phyloP scores from a whole-genome alignment of 1,140 invertebrate species.

The Drosophila kurseongensis region DNA sequence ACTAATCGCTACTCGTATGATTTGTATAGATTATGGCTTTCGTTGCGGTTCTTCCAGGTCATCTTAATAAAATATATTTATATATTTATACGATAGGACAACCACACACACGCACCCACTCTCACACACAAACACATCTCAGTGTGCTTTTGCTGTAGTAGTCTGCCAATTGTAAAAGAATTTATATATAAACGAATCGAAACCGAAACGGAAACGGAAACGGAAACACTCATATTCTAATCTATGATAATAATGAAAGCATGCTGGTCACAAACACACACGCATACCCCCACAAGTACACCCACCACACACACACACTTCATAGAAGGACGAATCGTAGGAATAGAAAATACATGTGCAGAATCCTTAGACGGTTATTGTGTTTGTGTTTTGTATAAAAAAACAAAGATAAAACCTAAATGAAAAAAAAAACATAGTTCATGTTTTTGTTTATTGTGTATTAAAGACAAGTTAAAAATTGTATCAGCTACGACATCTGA shows the following conservation, averaged over 20 bases:
- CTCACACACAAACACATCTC: conserved; percentile 49
- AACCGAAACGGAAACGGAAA: conserved; percentile 42
- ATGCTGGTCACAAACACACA: conserved; percentile 48
- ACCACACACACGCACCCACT: conserved; percentile 14
- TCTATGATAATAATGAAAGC: conserved; percentile 67
- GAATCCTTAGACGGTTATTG: conserved; percentile 33
- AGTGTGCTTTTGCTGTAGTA: conserved; percentile 80
- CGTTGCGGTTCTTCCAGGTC: conserved; percentile 74
- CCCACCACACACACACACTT: conserved; percentile 6
- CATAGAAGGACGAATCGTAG: conserved; percentile 24
- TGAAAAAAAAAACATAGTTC: conserved; percentile 47
- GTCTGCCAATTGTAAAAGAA: conserved; percentile 81
- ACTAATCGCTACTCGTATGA: conserved; percentile 36
- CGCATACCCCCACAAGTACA: conserved; percentile 1
- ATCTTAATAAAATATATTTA: conserved; percentile 34
- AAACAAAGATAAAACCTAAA: conserved; percentile 9
- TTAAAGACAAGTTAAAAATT: conserved; percentile 73
- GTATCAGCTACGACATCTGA: conserved; percentile 84
- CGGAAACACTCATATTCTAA: conserved; percentile 54
- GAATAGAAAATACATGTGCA: conserved; percentile 19
- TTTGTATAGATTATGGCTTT: conserved; percentile 56
- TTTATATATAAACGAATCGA: conserved; percentile 66
- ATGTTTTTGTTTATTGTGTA: conserved; percentile 65
- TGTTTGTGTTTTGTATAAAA: conserved; percentile 43
- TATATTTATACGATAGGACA: conserved; percentile 19